These are phyloP conservation scores for Tethya wilhelma DNA, from an alignment of 37 sponge, comb jelly and placozoan genomes.

Conservation along the genomic window DNA sequence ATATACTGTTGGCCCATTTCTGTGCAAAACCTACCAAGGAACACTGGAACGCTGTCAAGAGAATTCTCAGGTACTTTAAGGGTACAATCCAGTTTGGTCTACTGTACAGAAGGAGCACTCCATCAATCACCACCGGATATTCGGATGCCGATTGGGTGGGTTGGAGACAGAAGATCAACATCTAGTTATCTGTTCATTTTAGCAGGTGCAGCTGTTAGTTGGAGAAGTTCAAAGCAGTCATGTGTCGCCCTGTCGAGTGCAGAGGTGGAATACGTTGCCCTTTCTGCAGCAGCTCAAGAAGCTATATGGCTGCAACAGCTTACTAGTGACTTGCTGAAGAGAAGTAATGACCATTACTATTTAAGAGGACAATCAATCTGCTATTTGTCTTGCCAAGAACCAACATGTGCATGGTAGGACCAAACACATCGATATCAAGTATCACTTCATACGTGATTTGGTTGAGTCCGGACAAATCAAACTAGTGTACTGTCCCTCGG, in stretches of 20 bases:
- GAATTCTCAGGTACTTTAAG: conserved; percentile 49
- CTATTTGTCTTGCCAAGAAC: conserved; percentile 48
- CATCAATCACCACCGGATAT: too few relatives aligned
- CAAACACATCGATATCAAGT: conserved; percentile 47
- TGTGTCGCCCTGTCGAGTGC: conserved; percentile 35
- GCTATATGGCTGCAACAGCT: conserved; percentile 57
- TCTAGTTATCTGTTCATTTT: conserved; percentile 38
- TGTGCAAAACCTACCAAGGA: conserved; percentile 47
- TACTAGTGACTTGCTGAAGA: conserved; percentile 4
- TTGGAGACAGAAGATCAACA: conserved; percentile 24
- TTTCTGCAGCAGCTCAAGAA: conserved; percentile 57
- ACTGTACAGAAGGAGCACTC: conserved; percentile 3
- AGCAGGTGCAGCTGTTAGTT: conserved; percentile 33
- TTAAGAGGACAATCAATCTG: conserved; percentile 66
- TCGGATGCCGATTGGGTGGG: too few relatives aligned
- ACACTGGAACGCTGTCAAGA: conserved; percentile 53
- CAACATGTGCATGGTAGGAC: conserved; percentile 35
- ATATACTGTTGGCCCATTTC: conserved; percentile 26
- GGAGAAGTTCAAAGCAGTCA: conserved; percentile 39
- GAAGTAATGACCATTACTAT: conserved; percentile 21
- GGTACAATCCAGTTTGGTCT: conserved; percentile 33
- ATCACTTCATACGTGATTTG: conserved; percentile 37
- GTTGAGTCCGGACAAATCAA: conserved; percentile 27
- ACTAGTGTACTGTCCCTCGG: too few relatives aligned
- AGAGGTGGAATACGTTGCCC: conserved; percentile 55